A percentile compares a stretch with the other conserved stretches of the same genome.
phyloP scores from a whole-genome alignment of 2,888 invertebrate species.

The Zelleria hepariella region DNA sequence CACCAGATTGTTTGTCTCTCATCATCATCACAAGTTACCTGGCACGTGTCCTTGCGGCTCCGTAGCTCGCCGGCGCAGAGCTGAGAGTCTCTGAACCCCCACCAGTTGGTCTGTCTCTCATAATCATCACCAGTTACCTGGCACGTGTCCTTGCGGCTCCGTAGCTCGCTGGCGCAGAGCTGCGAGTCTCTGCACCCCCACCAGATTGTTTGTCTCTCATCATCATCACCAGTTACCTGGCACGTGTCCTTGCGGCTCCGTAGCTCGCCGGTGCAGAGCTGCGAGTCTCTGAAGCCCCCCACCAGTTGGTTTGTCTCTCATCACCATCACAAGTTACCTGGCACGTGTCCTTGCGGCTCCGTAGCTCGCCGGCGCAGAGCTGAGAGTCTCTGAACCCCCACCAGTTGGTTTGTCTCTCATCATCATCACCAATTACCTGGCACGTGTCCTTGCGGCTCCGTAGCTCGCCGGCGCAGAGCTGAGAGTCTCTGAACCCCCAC shows the following conservation, averaged over 20 bases:
- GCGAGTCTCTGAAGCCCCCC: conserved; percentile 35
- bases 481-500: conserved; percentile 35
- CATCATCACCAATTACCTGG: too few relatives aligned
- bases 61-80: conserved; percentile 55
- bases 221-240: too few relatives aligned
- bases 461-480: conserved; percentile 58
- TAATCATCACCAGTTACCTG: conserved; percentile 34
- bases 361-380: conserved; percentile 55
- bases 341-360: conserved; percentile 55
- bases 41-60: conserved; percentile 56
- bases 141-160: conserved; percentile 55
- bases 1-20: too few relatives aligned
- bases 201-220: too few relatives aligned
- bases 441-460: conserved; percentile 55
- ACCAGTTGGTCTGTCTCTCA: too few relatives aligned
- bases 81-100: conserved; percentile 37
- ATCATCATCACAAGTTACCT: too few relatives aligned
- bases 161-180: conserved; percentile 55
- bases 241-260: conserved; percentile 55
- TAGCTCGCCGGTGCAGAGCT: conserved; percentile 58
- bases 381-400: conserved; percentile 36
- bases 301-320: conserved; percentile 45
- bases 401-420: too few relatives aligned
- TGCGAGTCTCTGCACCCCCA: conserved; percentile 36
- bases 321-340: too few relatives aligned